Evolutionary conservation across 1,140 invertebrate genomes (phyloP).

Genomic region (Drosophila pseudoananassae): DNA sequence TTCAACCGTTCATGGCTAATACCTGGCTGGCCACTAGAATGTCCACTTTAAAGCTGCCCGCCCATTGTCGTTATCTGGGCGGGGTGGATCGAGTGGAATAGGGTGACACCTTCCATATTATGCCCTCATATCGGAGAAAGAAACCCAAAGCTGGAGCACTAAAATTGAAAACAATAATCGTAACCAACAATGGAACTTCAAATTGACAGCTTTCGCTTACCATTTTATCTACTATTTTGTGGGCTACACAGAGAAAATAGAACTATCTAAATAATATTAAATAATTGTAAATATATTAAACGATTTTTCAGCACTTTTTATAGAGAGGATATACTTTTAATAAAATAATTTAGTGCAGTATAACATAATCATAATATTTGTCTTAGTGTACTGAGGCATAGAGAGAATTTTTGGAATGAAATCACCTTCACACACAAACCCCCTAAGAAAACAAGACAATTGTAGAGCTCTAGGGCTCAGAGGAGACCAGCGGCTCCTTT

Average conservation of each 20-base stretch:
- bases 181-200: constrained; percentile 71
- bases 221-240: constrained; percentile 63
- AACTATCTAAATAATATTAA: no score
- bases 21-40: constrained; percentile 64
- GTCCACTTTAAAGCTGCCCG: constrained; percentile 70
- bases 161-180: constrained; percentile 57
- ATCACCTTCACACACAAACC: constrained; percentile 68
- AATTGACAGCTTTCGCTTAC: constrained; percentile 80
- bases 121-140: constrained; percentile 29
- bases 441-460: constrained; percentile 62
- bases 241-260: constrained; percentile 6
- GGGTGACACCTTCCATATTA: constrained; percentile 18
- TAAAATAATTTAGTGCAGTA: background rate
- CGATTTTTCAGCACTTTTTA: no score
- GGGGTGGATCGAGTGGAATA: constrained; percentile 2
- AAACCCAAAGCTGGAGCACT: constrained; percentile 37
- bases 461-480: constrained; percentile 56
- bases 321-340: no score
- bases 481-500: constrained; percentile 57
- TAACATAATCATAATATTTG: constrained; percentile 14
- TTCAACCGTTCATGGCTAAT: constrained; percentile 68
- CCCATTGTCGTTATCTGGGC: constrained; percentile 60
- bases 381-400: constrained; percentile 5
- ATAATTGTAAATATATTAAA: no score
- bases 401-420: constrained; percentile 63